Conservation (phyloP, 2,113 vertebrate genomes). For the Philantomba maxwellii region DNA sequence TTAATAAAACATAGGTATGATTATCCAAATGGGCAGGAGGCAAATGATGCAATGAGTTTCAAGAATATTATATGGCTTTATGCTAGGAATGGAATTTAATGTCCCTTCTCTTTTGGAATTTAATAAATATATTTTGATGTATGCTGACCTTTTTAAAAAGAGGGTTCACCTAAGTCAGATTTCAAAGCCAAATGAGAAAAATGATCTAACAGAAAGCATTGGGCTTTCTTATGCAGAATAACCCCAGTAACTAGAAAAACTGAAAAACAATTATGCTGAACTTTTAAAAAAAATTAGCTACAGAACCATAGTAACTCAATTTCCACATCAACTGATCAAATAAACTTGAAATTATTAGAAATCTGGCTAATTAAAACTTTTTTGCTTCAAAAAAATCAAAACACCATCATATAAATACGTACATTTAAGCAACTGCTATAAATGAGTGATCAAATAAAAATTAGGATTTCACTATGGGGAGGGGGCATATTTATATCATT, state of each 20-base stretch:
- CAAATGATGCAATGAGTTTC: conserved; percentile 71
- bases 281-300: conserved; percentile 50
- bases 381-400: conserved; percentile 72
- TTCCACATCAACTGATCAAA: conserved; percentile 63
- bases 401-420: conserved; percentile 74
- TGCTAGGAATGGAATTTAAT: conserved; percentile 66
- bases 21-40: conserved; percentile 72
- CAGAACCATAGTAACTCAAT: conserved; percentile 52
- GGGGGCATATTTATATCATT: conserved; percentile 17
- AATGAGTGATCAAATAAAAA: conserved; percentile 90
- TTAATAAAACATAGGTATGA: conserved; percentile 71
- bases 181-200: conserved; percentile 66
- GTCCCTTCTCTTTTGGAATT: conserved; percentile 64
- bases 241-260: conserved; percentile 65
- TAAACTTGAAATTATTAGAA: conserved; percentile 73
- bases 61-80: conserved; percentile 71
- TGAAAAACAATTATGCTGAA: conserved; percentile 46
- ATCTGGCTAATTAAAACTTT: conserved; percentile 74
- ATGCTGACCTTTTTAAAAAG: conserved; percentile 56
- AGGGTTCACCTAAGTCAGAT: conserved; percentile 49
- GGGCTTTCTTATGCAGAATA: conserved; percentile 69
- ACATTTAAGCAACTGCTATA: conserved; percentile 86
- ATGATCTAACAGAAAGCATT: conserved; percentile 66
- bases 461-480: conserved; percentile 74
- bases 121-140: conserved; percentile 52